These are phyloP conservation scores for Rhagonycha fulva DNA, from an alignment of 2,888 invertebrate species.

Conservation along the genomic window DNA sequence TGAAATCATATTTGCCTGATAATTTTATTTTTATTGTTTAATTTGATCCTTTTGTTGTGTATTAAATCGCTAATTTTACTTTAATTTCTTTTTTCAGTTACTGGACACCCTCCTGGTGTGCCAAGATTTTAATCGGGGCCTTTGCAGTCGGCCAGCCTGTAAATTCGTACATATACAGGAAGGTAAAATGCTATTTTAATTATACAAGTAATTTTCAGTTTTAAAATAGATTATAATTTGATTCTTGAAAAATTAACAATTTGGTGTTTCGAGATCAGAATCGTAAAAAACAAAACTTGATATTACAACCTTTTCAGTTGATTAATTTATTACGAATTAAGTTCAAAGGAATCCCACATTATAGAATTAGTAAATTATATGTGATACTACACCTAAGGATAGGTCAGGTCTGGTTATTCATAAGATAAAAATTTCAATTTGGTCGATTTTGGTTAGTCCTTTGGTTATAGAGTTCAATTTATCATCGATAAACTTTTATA, in stretches of 20 bases:
- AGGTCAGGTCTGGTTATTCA: too few species aligned
- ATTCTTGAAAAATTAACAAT: too few species aligned
- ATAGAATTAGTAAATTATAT: too few species aligned
- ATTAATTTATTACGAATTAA: not conserved
- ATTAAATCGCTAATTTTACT: not conserved
- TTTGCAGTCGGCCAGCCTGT: constrained; percentile 95
- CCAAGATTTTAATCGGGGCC: constrained; percentile 99
- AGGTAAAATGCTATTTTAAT: constrained; percentile 66
- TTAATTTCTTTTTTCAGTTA: constrained; percentile 70
- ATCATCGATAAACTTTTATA: too few species aligned
- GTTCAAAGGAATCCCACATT: too few species aligned
- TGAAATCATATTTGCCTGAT: not conserved
- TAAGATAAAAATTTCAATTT: too few species aligned
- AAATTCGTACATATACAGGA: constrained; percentile 97
- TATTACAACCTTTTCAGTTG: not conserved
- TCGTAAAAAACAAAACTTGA: not conserved
- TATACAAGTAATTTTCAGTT: too few species aligned
- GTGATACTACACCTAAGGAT: too few species aligned
- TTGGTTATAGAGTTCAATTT: too few species aligned
- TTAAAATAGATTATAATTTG: too few species aligned
- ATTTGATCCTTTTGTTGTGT: not conserved
- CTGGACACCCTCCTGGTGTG: constrained; percentile 99
- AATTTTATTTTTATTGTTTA: not conserved
- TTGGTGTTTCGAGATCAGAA: not conserved
- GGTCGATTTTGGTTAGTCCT: too few species aligned